Percentiles rank a stretch among this genome's conserved stretches.
These are phyloP conservation scores for Drosophila engyochracea DNA, from an alignment of 2,888 invertebrate genomes.

Conservation along the genomic window DNA sequence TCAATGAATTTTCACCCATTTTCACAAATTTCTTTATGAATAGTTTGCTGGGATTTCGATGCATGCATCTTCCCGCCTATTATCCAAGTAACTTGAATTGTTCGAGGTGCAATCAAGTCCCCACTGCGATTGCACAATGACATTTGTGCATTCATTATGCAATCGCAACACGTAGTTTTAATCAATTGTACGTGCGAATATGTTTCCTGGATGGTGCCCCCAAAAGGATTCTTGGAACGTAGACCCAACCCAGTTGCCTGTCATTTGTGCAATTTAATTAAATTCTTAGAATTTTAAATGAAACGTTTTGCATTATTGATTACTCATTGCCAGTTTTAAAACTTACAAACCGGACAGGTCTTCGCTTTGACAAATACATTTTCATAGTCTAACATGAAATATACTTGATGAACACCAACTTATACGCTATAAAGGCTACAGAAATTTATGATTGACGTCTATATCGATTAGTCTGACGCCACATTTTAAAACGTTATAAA, in stretches of 20 bases:
- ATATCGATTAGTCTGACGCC: conserved; percentile 30
- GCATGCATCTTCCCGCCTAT: conserved; percentile 1
- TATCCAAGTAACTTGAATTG: conserved; percentile 31
- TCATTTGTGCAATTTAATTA: conserved; percentile 53
- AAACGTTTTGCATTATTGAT: conserved; percentile 28
- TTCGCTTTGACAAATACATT: not conserved
- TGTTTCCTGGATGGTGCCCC: conserved; percentile 26
- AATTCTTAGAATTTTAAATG: conserved; percentile 37
- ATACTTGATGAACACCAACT: not conserved
- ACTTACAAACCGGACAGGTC: not conserved
- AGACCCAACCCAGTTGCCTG: conserved; percentile 12
- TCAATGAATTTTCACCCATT: conserved; percentile 50
- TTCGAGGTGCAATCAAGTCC: conserved; percentile 27
- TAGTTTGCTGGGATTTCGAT: conserved; percentile 28
- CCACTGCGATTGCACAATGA: conserved; percentile 14
- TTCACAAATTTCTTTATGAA: conserved; percentile 27
- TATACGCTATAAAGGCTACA: conserved; percentile 8
- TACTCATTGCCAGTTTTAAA: not conserved
- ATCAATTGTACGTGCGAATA: conserved; percentile 81
- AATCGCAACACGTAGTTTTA: conserved; percentile 81
- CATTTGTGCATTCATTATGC: conserved; percentile 67
- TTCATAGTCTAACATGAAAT: not conserved
- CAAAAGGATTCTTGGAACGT: conserved; percentile 4
- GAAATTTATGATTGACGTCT: conserved; percentile 4
- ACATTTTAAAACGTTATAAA: conserved; percentile 9